A percentile compares a stretch with the other conserved stretches of the same genome.
phyloP scores from a whole-genome alignment of 2,113 vertebrate genomes.

The Brienomyrus longianalis region DNA sequence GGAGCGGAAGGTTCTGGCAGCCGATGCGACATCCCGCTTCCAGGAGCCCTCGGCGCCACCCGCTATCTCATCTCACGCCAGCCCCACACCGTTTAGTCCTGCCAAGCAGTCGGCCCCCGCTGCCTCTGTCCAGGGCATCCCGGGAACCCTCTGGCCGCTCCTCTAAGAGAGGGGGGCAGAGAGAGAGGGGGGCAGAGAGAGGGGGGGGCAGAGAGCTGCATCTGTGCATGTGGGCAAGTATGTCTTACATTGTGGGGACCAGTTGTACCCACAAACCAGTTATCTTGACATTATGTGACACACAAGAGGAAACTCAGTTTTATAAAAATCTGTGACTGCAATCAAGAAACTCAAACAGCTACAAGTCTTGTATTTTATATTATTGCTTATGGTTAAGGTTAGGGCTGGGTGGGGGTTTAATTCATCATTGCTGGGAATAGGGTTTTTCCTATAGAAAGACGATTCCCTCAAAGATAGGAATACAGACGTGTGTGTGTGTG shows the following conservation, averaged over 20 bases:
- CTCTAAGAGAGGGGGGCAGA: background rate
- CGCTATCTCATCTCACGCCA: background rate
- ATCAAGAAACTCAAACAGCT: background rate
- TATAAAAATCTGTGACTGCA: background rate
- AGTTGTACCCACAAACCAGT: too few species aligned
- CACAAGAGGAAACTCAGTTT: background rate
- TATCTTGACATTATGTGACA: too few species aligned
- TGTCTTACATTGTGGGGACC: background rate
- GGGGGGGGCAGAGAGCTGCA: conserved; percentile 13
- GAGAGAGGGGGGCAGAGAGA: background rate
- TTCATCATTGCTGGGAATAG: background rate
- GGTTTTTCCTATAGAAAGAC: background rate
- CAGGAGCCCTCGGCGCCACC: background rate
- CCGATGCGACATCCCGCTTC: background rate
- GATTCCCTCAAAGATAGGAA: background rate
- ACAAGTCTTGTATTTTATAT: background rate
- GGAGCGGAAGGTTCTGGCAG: background rate
- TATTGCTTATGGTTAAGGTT: background rate
- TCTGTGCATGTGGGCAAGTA: background rate
- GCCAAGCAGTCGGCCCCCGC: conserved; percentile 1
- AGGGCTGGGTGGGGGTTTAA: background rate
- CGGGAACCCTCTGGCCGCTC: conserved; percentile 22
- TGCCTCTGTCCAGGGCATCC: conserved; percentile 44
- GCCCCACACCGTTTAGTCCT: background rate
- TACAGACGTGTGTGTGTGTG: background rate